Conservation (phyloP, 2,888 invertebrate genomes). For the Zootermopsis nevadensis region DNA sequence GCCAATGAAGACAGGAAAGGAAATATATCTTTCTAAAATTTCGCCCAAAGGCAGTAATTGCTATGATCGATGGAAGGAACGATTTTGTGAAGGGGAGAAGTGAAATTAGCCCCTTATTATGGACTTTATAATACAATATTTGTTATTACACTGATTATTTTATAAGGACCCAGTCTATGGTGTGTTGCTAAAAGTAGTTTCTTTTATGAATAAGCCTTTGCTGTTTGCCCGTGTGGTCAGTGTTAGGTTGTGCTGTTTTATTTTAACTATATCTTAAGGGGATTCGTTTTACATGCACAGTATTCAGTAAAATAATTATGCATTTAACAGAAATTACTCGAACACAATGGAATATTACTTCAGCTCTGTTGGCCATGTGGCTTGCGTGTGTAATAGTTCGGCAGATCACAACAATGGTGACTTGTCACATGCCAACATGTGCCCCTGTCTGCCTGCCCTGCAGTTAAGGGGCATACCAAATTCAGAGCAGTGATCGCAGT, state of each 20-base stretch:
- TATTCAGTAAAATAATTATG: not conserved
- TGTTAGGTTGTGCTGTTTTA: not conserved
- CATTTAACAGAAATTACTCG: conserved; percentile 24
- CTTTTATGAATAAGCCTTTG: not conserved
- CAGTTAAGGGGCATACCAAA: conserved; percentile 1
- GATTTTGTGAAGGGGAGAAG: conserved; percentile 42
- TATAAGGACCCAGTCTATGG: not conserved
- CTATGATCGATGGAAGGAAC: conserved; percentile 42
- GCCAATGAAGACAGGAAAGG: not conserved
- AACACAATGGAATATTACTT: conserved; percentile 19
- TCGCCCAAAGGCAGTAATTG: conserved; percentile 26
- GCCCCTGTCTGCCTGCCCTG: not conserved
- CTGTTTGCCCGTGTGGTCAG: not conserved
- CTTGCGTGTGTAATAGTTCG: not conserved
- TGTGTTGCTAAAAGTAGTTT: not conserved
- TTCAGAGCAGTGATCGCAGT: not conserved
- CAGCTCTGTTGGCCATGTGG: not conserved
- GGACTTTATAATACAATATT: conserved; percentile 36
- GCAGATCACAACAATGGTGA: conserved; percentile 25
- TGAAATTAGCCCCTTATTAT: conserved; percentile 45
- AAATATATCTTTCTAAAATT: not conserved
- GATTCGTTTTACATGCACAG: not conserved
- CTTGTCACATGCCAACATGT: conserved; percentile 6
- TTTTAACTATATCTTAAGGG: not conserved
- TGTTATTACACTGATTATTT: not conserved